Conservation (phyloP, 2,113 vertebrate species). For the Nothobranchius kuhntae region DNA sequence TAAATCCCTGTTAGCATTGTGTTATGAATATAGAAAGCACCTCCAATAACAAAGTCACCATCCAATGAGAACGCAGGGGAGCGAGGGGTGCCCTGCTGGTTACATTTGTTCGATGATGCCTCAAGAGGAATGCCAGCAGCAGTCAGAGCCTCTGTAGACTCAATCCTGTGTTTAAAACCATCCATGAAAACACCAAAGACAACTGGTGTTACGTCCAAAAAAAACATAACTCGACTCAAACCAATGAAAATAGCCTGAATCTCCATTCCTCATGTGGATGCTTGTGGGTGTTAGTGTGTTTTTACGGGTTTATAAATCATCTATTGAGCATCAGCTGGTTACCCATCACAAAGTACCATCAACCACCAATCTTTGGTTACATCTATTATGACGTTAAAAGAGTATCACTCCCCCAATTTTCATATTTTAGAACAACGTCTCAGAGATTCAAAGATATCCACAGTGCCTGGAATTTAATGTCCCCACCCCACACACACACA, state of each 20-base stretch:
- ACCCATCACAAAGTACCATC: too few relatives aligned
- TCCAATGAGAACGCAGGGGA: conserved; percentile 56
- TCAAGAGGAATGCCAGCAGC: neutral
- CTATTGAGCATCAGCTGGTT: neutral
- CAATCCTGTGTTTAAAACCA: conserved; percentile 4
- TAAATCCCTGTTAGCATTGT: conserved; percentile 38
- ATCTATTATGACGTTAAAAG: too few relatives aligned
- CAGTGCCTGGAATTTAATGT: too few relatives aligned
- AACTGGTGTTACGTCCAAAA: conserved; percentile 14
- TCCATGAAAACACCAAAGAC: neutral
- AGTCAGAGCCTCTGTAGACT: neutral
- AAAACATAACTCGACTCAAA: conserved; percentile 5
- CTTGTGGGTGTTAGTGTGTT: neutral
- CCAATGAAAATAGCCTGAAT: conserved; percentile 7
- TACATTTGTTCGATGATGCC: conserved; percentile 46
- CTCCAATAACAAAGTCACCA: conserved; percentile 61
- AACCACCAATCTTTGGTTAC: too few relatives aligned
- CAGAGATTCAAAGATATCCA: too few relatives aligned
- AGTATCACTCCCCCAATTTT: too few relatives aligned
- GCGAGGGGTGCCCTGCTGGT: conserved; percentile 39
- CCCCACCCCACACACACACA: too few relatives aligned
- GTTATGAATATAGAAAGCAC: neutral
- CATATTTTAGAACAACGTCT: too few relatives aligned
- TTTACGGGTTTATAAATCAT: conserved; percentile 22
- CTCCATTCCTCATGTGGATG: conserved; percentile 8